These are phyloP conservation scores for Andrena trimmerana DNA, from an alignment of 2,888 invertebrate species.

Conservation along the genomic window DNA sequence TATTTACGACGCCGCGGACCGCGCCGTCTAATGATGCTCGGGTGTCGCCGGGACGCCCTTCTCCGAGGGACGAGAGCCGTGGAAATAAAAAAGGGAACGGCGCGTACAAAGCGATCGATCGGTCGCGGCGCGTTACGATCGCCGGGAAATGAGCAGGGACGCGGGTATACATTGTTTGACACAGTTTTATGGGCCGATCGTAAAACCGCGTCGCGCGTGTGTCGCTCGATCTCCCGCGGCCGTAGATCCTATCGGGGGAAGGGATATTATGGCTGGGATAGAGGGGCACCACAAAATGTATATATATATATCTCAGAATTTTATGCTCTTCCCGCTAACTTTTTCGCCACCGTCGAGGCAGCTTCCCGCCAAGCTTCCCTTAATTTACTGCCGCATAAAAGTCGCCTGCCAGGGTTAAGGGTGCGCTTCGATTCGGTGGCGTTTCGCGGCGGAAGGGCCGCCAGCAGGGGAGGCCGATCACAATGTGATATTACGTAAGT, in stretches of 20 bases:
- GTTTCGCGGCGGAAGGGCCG: constrained; percentile 43
- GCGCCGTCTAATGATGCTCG: constrained; percentile 14
- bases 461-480: constrained; percentile 36
- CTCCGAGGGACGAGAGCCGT: background rate
- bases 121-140: constrained; percentile 20
- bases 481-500: constrained; percentile 50
- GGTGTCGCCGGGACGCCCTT: constrained; percentile 2
- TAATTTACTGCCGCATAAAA: constrained; percentile 70
- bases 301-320: constrained; percentile 48
- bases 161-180: constrained; percentile 39
- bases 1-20: background rate
- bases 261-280: background rate
- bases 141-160: constrained; percentile 30
- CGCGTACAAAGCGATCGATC: constrained; percentile 8
- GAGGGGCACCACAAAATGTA: background rate
- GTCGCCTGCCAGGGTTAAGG: constrained; percentile 43
- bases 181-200: constrained; percentile 56
- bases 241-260: constrained; percentile 24
- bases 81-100: background rate
- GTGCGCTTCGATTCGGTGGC: constrained; percentile 40
- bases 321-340: constrained; percentile 60
- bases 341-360: constrained; percentile 52
- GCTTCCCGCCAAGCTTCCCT: constrained; percentile 39
- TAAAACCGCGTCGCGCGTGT: constrained; percentile 53
- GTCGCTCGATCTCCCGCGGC: constrained; percentile 11